Base-by-base conservation (phyloP, 2,797 vertebrate species). In the Clarias platycephalus region DNA sequence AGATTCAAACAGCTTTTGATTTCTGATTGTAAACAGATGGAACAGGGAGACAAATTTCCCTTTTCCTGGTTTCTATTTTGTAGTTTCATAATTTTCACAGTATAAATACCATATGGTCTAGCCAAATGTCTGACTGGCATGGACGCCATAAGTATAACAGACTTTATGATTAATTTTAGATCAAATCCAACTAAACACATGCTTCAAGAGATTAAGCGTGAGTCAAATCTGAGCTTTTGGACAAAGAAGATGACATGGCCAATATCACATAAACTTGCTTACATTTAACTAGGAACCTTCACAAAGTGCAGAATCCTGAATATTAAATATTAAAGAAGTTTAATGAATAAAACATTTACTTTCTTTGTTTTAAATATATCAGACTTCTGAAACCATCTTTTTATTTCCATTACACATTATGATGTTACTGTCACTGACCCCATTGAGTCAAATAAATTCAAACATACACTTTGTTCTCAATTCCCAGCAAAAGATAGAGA, bases 401-500 rank as follows among this genome's bases (percentile, higher is more conserved):
- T 13, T 53, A 53, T 53, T 53, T 53, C 12, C 49, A 53, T 53
- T 53, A 53, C 49, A 1, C 49, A 53, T 53, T 53, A 53, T 53
- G 49, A 53, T 13, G 49, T 13, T 53, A 53, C 12, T 53, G 12
- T 53, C 49, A 49, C 49, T 13, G 49, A 53, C 12, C 13, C 13
- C 49, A 53, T 13, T 53, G 49, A 53, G 49, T 53, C 12, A 53
- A 53, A 53, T 53, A 12, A 53, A 53, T 53, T 53, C 49, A 53
- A 53, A 53, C 49, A 53, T 53, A 57, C 70, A 24, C 20, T 58
- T 37, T 26, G 9, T 71, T 64, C 64, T 37, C 15, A 62, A 63
- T 88, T 88, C 60, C 90, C 64, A 88, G 86, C 91, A 89, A 26
- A 86, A 94, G 94, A 93, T 18, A 91, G 90, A 84, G 2, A 80